Evolutionary conservation across 1,140 invertebrate genomes (phyloP), one percentile per base, ranked within the genome.

Genomic region (Globodera rostochiensis): DNA sequence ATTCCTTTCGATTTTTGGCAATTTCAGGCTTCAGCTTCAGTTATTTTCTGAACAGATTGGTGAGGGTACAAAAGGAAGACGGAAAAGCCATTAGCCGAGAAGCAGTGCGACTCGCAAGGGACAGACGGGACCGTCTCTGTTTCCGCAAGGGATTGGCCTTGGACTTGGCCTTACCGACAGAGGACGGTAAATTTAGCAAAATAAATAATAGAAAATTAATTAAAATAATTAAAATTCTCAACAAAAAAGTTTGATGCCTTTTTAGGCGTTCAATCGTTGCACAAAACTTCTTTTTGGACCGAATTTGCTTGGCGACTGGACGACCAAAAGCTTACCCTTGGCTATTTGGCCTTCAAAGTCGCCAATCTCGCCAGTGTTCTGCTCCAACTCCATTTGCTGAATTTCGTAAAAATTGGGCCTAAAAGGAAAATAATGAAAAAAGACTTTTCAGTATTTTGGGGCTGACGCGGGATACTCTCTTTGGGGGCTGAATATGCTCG

Each of bases 401-500:
- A 91, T 80, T 84, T 83, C 13, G 92, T 91, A 85, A 87, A 64
- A 19, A 91, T 69, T 15, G 6, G 46, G 13, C 11, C n/a, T 47
- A 45, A 45, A 13, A 5, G 25, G 36, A 71, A 71, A 45, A 45
- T 15, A 0, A 6, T 3, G 3, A 36, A 91, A 45, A 90, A 91
- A 78, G 25, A 25, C 25, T 25, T 84, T 84, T 15, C 91, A 91
- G 85, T 87, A 47, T 71, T 71, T 36, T 71, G 25, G 46, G 69
- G 8, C 69, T 21, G 91, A 90, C 64, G 85, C 84, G 70, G 89
- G 90, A 73, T 91, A 90, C 80, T 84, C 87, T 73, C 83, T 91
- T 75, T 91, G 91, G 84, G 91, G 91, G 21, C 83, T 90, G 8
- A 89, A 90, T 80, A 89, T 92, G 4, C 49, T 92, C 0, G 77